A percentile compares a stretch with the other conserved stretches of the same genome.
These are phyloP conservation scores for Reinhardtius hippoglossoides DNA, from an alignment of 2,113 vertebrate genomes.

Conservation along the genomic window DNA sequence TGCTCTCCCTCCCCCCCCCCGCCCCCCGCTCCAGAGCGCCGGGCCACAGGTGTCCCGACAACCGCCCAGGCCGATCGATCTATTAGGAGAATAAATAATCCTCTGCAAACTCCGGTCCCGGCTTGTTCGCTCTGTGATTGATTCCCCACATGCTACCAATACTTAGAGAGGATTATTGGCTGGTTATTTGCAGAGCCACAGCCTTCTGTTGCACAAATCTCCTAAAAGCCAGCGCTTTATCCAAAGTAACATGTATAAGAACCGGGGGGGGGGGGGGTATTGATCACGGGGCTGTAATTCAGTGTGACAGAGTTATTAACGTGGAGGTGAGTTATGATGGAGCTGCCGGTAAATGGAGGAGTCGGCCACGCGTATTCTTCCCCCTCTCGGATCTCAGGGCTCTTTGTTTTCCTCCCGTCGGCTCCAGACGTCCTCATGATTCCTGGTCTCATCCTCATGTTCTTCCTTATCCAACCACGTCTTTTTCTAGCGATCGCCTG, in stretches of 20 bases:
- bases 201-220: conserved; percentile 35
- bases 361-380: no score
- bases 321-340: conserved; percentile 26
- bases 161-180: conserved; percentile 28
- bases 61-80: conserved; percentile 48
- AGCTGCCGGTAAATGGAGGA: neutral
- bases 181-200: conserved; percentile 47
- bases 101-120: conserved; percentile 7
- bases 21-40: neutral
- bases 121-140: conserved; percentile 48
- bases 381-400: conserved; percentile 3
- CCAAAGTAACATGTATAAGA: conserved; percentile 28
- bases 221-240: conserved; percentile 14
- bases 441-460: neutral
- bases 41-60: conserved; percentile 59
- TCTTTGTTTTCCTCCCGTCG: no score
- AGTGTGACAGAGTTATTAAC: conserved; percentile 33
- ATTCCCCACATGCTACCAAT: conserved; percentile 46
- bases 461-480: neutral
- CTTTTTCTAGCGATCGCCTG: neutral
- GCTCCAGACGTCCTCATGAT: conserved; percentile 9
- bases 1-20: neutral
- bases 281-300: conserved; percentile 46
- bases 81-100: conserved; percentile 67
- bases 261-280: conserved; percentile 27